Percentiles rank a stretch among this genome's conserved stretches.
Evolutionary conservation across 2,888 invertebrate species (phyloP).

Genomic region (Phoronis australis): DNA sequence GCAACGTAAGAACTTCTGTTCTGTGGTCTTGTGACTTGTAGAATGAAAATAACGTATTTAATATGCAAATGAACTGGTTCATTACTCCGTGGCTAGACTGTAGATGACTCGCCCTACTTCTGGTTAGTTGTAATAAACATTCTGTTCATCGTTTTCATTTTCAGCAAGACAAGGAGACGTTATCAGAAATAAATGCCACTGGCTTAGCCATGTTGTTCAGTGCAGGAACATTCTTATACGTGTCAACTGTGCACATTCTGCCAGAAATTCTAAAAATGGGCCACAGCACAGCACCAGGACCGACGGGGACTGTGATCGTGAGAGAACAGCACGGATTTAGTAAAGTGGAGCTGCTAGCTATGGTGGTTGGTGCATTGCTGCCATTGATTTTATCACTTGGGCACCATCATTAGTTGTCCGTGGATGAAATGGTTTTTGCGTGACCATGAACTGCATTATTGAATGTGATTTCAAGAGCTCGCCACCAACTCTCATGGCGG

Average conservation of each 20-base stretch:
- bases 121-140: no score
- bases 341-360: slow-evolving; percentile 71
- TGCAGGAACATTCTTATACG: slow-evolving; percentile 97
- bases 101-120: no score
- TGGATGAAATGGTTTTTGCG: background rate
- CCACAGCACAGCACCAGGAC: slow-evolving; percentile 26
- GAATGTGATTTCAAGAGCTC: no score
- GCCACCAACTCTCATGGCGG: no score
- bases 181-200: slow-evolving; percentile 85
- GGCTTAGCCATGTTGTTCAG: slow-evolving; percentile 98
- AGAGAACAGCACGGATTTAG: slow-evolving; percentile 58
- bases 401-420: slow-evolving; percentile 57
- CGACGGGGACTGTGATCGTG: slow-evolving; percentile 39
- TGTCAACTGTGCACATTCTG: slow-evolving; percentile 95
- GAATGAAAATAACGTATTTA: no score
- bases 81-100: no score
- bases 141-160: no score
- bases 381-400: slow-evolving; percentile 87
- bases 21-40: no score
- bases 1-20: no score
- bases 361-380: slow-evolving; percentile 80
- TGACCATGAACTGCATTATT: no score
- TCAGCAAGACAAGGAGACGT: slow-evolving; percentile 83
- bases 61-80: no score
- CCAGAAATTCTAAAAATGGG: slow-evolving; percentile 68